These are phyloP conservation scores for Percopsis transmontana DNA, from an alignment of 2,113 vertebrate genomes.

Conservation along the genomic window DNA sequence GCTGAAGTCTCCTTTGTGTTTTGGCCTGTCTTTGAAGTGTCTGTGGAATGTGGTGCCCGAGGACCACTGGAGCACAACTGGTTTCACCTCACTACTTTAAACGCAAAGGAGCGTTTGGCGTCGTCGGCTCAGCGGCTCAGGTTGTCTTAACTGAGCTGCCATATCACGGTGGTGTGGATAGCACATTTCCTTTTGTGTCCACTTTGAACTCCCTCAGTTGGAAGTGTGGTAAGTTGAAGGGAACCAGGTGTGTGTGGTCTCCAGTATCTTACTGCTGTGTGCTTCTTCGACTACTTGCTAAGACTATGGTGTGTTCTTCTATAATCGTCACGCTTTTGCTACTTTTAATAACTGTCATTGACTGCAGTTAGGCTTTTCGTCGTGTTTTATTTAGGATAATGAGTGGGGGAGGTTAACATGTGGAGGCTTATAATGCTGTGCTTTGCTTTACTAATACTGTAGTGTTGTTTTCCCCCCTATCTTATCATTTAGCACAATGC, in stretches of 20 bases:
- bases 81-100: constrained; percentile 21
- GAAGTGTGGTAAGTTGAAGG: constrained; percentile 69
- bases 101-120: not conserved
- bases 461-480: constrained; percentile 50
- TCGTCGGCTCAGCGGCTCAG: too few relatives aligned
- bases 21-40: constrained; percentile 66
- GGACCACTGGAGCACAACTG: constrained; percentile 48
- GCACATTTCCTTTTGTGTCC: constrained; percentile 11
- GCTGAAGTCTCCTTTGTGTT: constrained; percentile 41
- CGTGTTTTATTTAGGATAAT: constrained; percentile 16
- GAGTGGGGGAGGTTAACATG: constrained; percentile 15
- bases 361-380: constrained; percentile 2
- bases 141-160: too few relatives aligned
- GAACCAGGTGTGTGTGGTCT: constrained; percentile 7
- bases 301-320: constrained; percentile 1
- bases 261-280: not conserved
- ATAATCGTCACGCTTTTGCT: too few relatives aligned
- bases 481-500: constrained; percentile 46
- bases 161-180: constrained; percentile 16
- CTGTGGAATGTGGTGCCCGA: constrained; percentile 66
- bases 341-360: constrained; percentile 11
- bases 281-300: constrained; percentile 5
- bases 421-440: constrained; percentile 21
- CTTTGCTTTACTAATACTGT: constrained; percentile 60
- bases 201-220: constrained; percentile 35